Evolutionary conservation across 2,113 vertebrate genomes (phyloP), one percentile per base, ranked within the genome.

Genomic region (Uria aalge): DNA sequence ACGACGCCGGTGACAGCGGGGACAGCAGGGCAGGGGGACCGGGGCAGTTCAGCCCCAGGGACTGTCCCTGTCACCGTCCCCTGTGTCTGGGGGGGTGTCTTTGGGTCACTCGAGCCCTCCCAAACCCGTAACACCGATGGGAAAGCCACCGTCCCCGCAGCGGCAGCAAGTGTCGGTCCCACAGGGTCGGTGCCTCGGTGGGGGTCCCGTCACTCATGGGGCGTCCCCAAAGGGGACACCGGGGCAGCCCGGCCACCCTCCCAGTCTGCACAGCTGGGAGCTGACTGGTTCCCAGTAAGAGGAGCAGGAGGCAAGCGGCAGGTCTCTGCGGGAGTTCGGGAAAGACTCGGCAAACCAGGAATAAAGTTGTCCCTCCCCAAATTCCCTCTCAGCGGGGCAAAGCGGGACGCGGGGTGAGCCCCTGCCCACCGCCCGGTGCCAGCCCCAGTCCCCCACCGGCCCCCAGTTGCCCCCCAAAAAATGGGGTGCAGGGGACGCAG

Each of bases 401-500:
- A 40, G 36, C 0, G 4, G 34, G 52, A 3, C 23, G 17, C 4
- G 3, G 57, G 52, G 8, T 8, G 22, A 66, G 24, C 32, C 30
- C 69, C 2, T 66, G 20, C 38, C 53, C 47, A 12, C 1, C 40
- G 0, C 12, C 69, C 5, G 0, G 34, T 27, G 21, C 36, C 59
- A 15, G 1, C 47, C n/a, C 47, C 38, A 1, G 2, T 6, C 48
- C 38, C 55, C 3, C 0, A 7, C 22, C 17, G 4, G 12, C 20
- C 29, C 40, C 12, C 36, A 4, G 3, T 15, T 9, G 14, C 32
- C 16, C 41, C 67, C 60, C 13, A n/a, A 8, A 47, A 84, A 17
- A 18, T 0, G 1, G 4, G 29, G 7, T 0, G 2, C 6, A 3
- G 19, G 22, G 4, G 4, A 17, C 2, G 1, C 0, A 4, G n/a